phyloP scores from a whole-genome alignment of 2,113 vertebrate species.

The Cynoglossus semilaevis region DNA sequence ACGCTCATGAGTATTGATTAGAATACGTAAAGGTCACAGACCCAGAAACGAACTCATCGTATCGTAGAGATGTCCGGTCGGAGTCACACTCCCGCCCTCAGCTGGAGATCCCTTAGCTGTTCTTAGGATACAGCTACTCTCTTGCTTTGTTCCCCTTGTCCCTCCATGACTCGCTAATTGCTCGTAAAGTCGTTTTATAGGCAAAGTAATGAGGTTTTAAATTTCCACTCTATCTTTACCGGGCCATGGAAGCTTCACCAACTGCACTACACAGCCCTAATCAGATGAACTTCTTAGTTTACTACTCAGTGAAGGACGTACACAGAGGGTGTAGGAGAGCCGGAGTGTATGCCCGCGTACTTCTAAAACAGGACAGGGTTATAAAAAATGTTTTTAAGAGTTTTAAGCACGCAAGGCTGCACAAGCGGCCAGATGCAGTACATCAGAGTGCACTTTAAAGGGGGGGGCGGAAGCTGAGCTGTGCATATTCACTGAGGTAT shows the following conservation, averaged over 20 bases:
- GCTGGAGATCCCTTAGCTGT: slow-evolving; percentile 1
- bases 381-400: background rate
- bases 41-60: background rate
- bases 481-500: slow-evolving; percentile 2
- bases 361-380: background rate
- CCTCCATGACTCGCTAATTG: slow-evolving; percentile 51
- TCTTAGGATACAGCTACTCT: slow-evolving; percentile 2
- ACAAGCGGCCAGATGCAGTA: background rate
- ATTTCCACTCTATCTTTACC: slow-evolving; percentile 45
- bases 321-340: background rate
- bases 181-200: slow-evolving; percentile 60
- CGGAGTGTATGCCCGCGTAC: background rate
- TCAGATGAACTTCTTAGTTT: slow-evolving; percentile 51
- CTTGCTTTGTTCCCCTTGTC: background rate
- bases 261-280: slow-evolving; percentile 31
- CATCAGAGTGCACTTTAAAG: slow-evolving; percentile 7
- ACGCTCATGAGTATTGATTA: background rate
- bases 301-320: slow-evolving; percentile 30
- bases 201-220: slow-evolving; percentile 59
- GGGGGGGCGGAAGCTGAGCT: slow-evolving; percentile 14
- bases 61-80: background rate
- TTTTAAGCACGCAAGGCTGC: slow-evolving; percentile 6
- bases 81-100: background rate
- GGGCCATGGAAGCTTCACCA: slow-evolving; percentile 37
- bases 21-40: background rate